Percentiles rank a stretch among this genome's conserved stretches.
These are phyloP conservation scores for Harmothoe impar DNA, from an alignment of 2,888 invertebrate species.

Conservation along the genomic window DNA sequence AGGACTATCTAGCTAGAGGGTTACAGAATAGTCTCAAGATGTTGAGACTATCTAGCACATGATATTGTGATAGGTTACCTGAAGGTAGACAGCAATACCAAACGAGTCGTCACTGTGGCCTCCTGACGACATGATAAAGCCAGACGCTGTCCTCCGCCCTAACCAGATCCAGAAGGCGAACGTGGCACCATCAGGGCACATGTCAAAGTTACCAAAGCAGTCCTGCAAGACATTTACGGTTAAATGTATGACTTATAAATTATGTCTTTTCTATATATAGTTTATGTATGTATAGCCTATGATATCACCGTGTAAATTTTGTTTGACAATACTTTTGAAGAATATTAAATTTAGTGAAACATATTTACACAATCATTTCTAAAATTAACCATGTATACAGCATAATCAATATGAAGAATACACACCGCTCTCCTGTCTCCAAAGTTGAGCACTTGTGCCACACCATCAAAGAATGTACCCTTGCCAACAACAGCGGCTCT, in stretches of 20 bases:
- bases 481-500: neutral
- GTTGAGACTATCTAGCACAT: too few species aligned
- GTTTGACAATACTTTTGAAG: too few species aligned
- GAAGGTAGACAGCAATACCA: slow-evolving; percentile 44
- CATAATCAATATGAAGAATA: neutral
- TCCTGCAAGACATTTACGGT: neutral
- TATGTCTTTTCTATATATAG: too few species aligned
- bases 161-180: slow-evolving; percentile 56
- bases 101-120: neutral
- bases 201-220: slow-evolving; percentile 56
- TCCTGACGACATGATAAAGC: slow-evolving; percentile 30
- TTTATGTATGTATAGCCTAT: too few species aligned
- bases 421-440: slow-evolving; percentile 37
- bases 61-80: slow-evolving; percentile 2
- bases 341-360: too few species aligned
- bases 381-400: too few species aligned
- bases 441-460: slow-evolving; percentile 2
- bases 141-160: neutral
- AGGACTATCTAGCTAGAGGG: too few species aligned
- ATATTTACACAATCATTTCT: too few species aligned
- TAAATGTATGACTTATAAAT: too few species aligned
- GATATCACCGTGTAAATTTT: too few species aligned
- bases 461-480: slow-evolving; percentile 44
- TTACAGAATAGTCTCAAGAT: too few species aligned
- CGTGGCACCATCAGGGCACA: slow-evolving; percentile 38